phyloP scores from a whole-genome alignment of 2,113 vertebrate genomes.

The Eulemur rufifrons region DNA sequence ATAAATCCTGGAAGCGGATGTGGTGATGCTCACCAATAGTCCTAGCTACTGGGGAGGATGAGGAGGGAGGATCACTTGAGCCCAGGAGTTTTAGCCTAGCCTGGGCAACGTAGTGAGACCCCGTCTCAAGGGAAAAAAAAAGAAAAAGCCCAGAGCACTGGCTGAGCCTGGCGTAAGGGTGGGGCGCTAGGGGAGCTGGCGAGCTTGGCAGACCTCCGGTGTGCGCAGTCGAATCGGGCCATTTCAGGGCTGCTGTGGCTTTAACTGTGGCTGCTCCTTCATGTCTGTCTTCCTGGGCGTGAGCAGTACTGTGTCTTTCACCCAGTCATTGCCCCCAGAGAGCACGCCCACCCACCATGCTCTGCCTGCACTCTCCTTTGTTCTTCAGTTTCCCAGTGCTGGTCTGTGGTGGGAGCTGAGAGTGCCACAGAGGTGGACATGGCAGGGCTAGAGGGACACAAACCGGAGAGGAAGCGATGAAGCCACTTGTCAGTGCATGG shows the following conservation, averaged over 20 bases:
- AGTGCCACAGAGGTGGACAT: background rate
- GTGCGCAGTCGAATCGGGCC: too few relatives aligned
- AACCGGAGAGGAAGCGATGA: fast-evolving
- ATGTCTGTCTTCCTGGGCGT: background rate
- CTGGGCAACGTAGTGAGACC: background rate
- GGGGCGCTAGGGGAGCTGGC: background rate
- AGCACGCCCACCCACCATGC: background rate
- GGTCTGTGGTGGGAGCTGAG: background rate
- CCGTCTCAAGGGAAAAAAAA: background rate
- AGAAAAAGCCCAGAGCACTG: background rate
- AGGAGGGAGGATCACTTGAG: background rate
- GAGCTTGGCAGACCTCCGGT: background rate
- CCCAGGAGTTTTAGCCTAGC: background rate
- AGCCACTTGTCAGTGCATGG: fast-evolving
- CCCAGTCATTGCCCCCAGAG: background rate
- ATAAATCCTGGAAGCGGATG: background rate
- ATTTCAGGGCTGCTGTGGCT: fast-evolving
- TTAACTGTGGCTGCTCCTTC: fast-evolving
- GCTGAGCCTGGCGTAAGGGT: background rate
- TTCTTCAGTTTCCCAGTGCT: background rate
- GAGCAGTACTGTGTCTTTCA: background rate
- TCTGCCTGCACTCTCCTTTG: background rate
- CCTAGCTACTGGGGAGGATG: background rate
- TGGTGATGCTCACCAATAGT: background rate
- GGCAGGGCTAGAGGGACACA: background rate